Percentiles rank a stretch among this genome's conserved stretches.
Evolutionary conservation across 1,140 invertebrate species (phyloP).

Genomic region (Teleopsis dalmanni): DNA sequence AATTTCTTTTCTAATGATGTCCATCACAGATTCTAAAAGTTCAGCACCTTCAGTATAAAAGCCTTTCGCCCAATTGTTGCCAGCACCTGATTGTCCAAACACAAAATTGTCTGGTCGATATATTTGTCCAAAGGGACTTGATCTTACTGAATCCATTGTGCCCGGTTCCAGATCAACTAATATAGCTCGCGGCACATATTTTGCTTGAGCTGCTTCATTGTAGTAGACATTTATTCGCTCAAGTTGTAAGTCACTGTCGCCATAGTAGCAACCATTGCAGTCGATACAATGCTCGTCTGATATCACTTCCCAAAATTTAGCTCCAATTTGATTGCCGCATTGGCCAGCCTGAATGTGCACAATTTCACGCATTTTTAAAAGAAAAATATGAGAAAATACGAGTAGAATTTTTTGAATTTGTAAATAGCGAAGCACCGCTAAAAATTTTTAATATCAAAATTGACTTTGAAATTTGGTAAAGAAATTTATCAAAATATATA

Average conservation of each 20-base stretch:
- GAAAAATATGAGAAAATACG: no score
- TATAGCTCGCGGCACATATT: conserved; percentile 85
- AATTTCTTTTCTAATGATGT: conserved; percentile 80
- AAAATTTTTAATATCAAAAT: no score
- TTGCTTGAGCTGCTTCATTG: conserved; percentile 79
- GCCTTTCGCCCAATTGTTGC: conserved; percentile 72
- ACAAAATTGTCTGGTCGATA: conserved; percentile 77
- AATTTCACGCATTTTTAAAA: conserved; percentile 67
- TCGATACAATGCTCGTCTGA: conserved; percentile 88
- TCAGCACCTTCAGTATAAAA: conserved; percentile 56
- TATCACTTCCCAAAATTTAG: conserved; percentile 71
- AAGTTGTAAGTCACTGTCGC: conserved; percentile 78
- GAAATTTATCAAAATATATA: no score
- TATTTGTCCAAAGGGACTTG: conserved; percentile 67
- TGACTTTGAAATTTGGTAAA: no score
- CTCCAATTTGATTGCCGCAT: conserved; percentile 83
- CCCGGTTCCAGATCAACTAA: conserved; percentile 82
- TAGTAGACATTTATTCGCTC: conserved; percentile 90
- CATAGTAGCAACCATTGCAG: conserved; percentile 77
- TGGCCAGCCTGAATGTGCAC: conserved; percentile 76
- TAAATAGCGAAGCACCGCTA: no score
- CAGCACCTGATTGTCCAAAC: conserved; percentile 62
- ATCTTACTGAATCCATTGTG: conserved; percentile 74
- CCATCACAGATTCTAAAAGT: conserved; percentile 73
- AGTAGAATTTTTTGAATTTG: no score